These are phyloP conservation scores for Scaeva pyrastri DNA, from an alignment of 2,888 invertebrate genomes.

Conservation along the genomic window DNA sequence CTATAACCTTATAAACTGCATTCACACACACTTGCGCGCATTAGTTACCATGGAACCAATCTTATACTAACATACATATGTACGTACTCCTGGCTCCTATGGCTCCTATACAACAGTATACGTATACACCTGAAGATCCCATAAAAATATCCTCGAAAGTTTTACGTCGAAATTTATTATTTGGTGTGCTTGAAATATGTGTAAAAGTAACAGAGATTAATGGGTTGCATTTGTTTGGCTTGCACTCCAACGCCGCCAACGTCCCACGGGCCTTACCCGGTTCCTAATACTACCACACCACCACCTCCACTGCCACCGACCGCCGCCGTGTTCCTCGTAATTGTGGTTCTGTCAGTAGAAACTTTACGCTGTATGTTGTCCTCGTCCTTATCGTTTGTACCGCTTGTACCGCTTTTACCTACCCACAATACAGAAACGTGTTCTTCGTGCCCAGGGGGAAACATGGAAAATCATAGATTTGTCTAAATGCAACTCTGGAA, in stretches of 20 bases:
- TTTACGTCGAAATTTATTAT: slow-evolving; percentile 74
- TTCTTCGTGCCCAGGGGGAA: slow-evolving; percentile 7
- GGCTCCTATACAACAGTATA: no score
- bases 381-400: not conserved
- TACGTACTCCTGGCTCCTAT: not conserved
- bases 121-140: slow-evolving; percentile 67
- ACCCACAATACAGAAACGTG: slow-evolving; percentile 60
- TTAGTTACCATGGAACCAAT: no score
- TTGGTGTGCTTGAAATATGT: slow-evolving; percentile 75
- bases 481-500: slow-evolving; percentile 60
- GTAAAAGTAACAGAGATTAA: slow-evolving; percentile 75
- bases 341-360: slow-evolving; percentile 28
- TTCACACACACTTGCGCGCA: not conserved
- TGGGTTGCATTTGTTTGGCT: slow-evolving; percentile 74
- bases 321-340: slow-evolving; percentile 9
- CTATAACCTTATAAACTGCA: not conserved
- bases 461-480: slow-evolving; percentile 66
- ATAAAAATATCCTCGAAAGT: slow-evolving; percentile 72
- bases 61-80: no score
- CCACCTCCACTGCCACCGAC: no score
- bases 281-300: no score
- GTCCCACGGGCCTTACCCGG: not conserved
- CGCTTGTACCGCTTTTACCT: no score
- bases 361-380: slow-evolving; percentile 15
- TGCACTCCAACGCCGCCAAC: slow-evolving; percentile 42